Evolutionary conservation across 2,888 invertebrate genomes (phyloP), one percentile per base, ranked within the genome.

Genomic region (Microctonus aethiopoides): DNA sequence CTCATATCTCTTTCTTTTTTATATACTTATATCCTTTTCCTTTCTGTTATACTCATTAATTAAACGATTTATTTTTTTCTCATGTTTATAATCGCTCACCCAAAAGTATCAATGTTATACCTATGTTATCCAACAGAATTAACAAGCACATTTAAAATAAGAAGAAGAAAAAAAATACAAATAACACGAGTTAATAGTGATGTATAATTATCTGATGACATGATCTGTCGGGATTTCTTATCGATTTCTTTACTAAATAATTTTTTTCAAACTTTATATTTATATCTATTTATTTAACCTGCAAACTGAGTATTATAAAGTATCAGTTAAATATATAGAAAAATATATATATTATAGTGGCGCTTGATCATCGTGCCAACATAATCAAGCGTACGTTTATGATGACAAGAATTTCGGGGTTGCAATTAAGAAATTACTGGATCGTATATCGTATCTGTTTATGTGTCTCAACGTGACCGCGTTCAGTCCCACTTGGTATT

Each of bases 381-480:
- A 78, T 80, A 83, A 84, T 83, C 81, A 83, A 81, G 76, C 79
- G 78, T 77, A 80, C 82, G 77, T 85, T 85, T 84, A 85, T 81
- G 83, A 84, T 83, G 85, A 85, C 85, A 85, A 82, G 84, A 84
- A 84, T 84, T 85, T 84, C 78, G 81, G 61, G 79, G 73, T 77
- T 77, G 83, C 84, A 85, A 85, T 85, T 85, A 84, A 85, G 84
- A 84, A 84, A 85, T 85, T 85, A 84, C 85, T 82, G 77, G 80
- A 77, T 80, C 85, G 79, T 85, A 86, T 85, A 85, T 86, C 82
- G 80, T 81, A 68, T 66, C 79, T 79, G 82, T 85, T 85, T 85
- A 85, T 84, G 80, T 67, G 36, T 62, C 26, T 32, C 26, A 20
- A 13, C 60, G 52, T 52, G 56, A 26, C 67, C n/a, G 20, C 9